These are phyloP conservation scores for Pelecanus crispus DNA, from an alignment of 2,113 vertebrate species.

Conservation along the genomic window DNA sequence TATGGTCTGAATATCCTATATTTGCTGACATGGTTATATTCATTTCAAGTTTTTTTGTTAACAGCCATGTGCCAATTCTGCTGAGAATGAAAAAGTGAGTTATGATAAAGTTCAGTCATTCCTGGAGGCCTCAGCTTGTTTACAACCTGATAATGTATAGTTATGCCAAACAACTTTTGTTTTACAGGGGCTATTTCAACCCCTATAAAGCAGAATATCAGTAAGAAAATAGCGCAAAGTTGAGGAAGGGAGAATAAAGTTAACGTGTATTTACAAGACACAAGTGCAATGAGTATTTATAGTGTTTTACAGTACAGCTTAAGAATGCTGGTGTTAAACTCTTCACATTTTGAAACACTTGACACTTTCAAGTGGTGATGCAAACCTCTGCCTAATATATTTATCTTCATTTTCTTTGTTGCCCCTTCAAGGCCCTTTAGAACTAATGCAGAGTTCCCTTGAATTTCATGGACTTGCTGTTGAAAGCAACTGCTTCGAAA, in stretches of 20 bases:
- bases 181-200: background rate
- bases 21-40: slow-evolving; percentile 14
- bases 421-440: background rate
- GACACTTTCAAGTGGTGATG: background rate
- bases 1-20: background rate
- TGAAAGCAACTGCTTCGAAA: slow-evolving; percentile 1
- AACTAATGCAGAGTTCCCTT: background rate
- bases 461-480: background rate
- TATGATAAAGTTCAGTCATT: background rate
- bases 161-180: background rate
- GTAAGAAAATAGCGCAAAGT: background rate
- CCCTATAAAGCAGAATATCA: background rate
- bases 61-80: background rate
- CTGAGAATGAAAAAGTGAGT: slow-evolving; percentile 11
- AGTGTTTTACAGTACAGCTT: background rate
- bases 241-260: background rate
- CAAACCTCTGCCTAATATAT: background rate
- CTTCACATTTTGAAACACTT: background rate
- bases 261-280: background rate
- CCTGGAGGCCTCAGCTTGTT: background rate
- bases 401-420: background rate
- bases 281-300: background rate
- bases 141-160: background rate
- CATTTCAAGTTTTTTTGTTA: slow-evolving; percentile 17
- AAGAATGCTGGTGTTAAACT: background rate